Evolutionary conservation across 1,140 invertebrate species (phyloP).

Genomic region (Drosophila arizonae): DNA sequence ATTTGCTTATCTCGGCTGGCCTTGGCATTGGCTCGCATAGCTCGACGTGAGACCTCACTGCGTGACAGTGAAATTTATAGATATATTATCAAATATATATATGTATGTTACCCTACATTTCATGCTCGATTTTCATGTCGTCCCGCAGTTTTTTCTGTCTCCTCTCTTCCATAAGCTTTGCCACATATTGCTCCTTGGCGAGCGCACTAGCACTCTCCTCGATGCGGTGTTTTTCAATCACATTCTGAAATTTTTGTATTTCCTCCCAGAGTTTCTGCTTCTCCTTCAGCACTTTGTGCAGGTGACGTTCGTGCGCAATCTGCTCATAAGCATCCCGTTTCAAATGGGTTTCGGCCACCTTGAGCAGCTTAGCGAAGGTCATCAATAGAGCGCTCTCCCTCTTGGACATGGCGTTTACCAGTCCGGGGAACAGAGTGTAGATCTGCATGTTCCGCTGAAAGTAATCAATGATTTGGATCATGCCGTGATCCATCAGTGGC

Average conservation of each 20-base stretch:
- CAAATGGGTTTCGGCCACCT: slow-evolving; percentile 41
- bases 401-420: slow-evolving; percentile 6
- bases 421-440: slow-evolving; percentile 21
- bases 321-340: slow-evolving; percentile 25
- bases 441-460: slow-evolving; percentile 52
- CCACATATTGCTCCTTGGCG: slow-evolving; percentile 24
- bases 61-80: not conserved
- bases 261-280: slow-evolving; percentile 23
- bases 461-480: slow-evolving; percentile 63
- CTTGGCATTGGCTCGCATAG: slow-evolving; percentile 33
- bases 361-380: slow-evolving; percentile 41
- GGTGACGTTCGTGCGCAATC: slow-evolving; percentile 44
- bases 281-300: slow-evolving; percentile 34
- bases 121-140: slow-evolving; percentile 34
- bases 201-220: not conserved
- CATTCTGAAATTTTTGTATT: not conserved
- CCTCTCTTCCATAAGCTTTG: slow-evolving; percentile 28
- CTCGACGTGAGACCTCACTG: slow-evolving; percentile 41
- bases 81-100: not conserved
- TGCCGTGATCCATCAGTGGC: slow-evolving; percentile 55
- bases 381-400: slow-evolving; percentile 31
- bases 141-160: slow-evolving; percentile 30
- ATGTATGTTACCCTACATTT: slow-evolving; percentile 35
- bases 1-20: slow-evolving; percentile 32
- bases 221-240: not conserved